Conservation (phyloP, 2,113 vertebrate species). For the Lanius collurio region DNA sequence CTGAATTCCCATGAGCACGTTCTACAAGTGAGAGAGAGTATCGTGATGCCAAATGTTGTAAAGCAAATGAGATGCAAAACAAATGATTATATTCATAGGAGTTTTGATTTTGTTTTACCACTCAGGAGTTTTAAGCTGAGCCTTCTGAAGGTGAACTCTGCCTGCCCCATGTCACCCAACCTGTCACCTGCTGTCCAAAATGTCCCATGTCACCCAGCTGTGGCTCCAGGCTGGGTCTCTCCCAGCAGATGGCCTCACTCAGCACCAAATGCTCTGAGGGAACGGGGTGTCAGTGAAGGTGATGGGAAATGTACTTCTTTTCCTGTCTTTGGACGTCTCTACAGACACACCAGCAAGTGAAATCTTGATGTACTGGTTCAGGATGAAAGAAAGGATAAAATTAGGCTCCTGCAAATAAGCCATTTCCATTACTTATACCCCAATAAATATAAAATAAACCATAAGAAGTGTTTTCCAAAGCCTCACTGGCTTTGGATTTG, state of each 20-base stretch:
- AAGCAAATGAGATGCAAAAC: neutral
- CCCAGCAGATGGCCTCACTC: neutral
- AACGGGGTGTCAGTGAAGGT: neutral
- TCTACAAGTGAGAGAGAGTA: neutral
- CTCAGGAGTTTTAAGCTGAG: neutral
- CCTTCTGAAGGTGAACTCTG: neutral
- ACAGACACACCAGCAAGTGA: neutral
- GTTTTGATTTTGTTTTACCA: neutral
- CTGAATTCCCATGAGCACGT: neutral
- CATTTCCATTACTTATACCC: neutral
- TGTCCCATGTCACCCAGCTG: neutral
- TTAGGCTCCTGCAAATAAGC: neutral
- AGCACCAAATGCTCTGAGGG: neutral
- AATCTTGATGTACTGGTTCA: neutral
- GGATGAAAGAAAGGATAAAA: neutral
- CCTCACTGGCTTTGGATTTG: neutral
- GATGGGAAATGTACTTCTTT: neutral
- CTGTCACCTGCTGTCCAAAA: neutral
- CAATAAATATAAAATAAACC: neutral
- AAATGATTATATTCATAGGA: neutral
- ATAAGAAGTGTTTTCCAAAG: neutral
- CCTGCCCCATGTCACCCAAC: neutral
- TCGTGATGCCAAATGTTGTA: neutral
- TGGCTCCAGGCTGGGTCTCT: neutral
- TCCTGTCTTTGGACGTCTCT: neutral